Evolutionary conservation across 2,797 vertebrate species (phyloP).

Genomic region (Ctenopoma multispine): DNA sequence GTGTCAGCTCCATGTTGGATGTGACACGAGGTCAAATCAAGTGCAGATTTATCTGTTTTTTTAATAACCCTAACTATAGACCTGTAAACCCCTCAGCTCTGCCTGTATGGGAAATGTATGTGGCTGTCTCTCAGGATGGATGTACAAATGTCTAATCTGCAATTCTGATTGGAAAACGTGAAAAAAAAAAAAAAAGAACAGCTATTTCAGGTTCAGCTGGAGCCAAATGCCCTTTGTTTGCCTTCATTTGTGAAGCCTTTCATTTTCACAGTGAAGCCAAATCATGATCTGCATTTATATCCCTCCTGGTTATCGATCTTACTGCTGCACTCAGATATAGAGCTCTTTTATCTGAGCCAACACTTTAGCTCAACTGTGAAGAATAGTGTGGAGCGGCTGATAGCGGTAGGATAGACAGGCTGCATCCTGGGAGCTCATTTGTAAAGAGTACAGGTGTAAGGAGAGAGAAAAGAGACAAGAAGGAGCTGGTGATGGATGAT

Average conservation of each 20-base stretch:
- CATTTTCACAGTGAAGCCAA: conserved; percentile 27
- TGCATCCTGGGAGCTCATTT: conserved; percentile 79
- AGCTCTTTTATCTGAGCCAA: conserved; percentile 58
- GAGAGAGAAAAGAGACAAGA: conserved; percentile 63
- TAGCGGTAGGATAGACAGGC: conserved; percentile 59
- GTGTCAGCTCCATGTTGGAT: background rate
- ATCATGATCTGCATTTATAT: conserved; percentile 59
- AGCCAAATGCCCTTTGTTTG: conserved; percentile 18
- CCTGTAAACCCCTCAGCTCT: background rate
- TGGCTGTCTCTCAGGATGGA: background rate
- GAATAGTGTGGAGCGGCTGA: conserved; percentile 49
- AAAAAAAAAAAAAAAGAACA: background rate
- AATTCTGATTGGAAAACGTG: conserved; percentile 22
- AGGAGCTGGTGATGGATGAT: conserved; percentile 75
- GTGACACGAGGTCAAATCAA: background rate
- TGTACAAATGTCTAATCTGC: conserved; percentile 26
- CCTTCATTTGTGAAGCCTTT: conserved; percentile 23
- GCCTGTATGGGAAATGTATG: background rate
- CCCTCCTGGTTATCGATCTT: conserved; percentile 56
- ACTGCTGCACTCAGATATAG: conserved; percentile 31
- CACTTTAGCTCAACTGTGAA: conserved; percentile 51
- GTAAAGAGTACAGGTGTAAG: conserved; percentile 74
- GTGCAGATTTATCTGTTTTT: background rate
- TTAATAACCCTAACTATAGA: background rate
- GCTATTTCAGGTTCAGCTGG: background rate